phyloP scores from a whole-genome alignment of 2,113 vertebrate genomes.

The Nycticebus coucang region DNA sequence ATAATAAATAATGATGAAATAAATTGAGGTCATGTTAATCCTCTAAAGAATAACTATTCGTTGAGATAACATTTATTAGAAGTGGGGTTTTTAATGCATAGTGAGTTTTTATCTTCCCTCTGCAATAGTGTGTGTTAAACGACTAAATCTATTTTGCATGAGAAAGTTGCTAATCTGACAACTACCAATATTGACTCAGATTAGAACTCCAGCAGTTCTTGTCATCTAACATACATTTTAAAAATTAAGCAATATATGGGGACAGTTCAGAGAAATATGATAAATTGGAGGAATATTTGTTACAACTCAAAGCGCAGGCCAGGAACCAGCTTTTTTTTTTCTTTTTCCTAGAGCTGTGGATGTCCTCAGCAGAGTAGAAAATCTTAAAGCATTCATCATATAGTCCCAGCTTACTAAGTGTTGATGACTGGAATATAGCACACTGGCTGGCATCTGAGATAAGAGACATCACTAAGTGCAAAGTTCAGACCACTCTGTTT shows the following conservation, averaged over 20 bases:
- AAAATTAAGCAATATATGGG: slow-evolving; percentile 18
- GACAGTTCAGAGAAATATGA: neutral
- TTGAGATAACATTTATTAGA: neutral
- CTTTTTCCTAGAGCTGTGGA: neutral
- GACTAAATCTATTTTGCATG: neutral
- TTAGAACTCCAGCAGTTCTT: neutral
- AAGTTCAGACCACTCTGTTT: neutral
- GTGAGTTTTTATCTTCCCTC: neutral
- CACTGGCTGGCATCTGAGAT: neutral
- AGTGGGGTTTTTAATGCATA: neutral
- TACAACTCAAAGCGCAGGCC: neutral
- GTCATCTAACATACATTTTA: neutral
- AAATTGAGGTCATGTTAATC: neutral
- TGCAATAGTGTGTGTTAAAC: neutral
- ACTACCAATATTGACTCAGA: neutral
- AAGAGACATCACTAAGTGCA: neutral
- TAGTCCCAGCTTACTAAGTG: neutral
- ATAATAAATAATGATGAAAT: neutral
- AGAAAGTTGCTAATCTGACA: neutral
- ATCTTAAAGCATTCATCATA: neutral
- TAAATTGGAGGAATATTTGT: slow-evolving; percentile 9
- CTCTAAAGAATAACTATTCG: neutral
- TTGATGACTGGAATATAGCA: neutral
- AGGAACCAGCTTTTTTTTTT: neutral
- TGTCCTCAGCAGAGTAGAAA: neutral